Evolutionary conservation across 2,888 invertebrate species (phyloP).

Genomic region (Pherbina coryleti): DNA sequence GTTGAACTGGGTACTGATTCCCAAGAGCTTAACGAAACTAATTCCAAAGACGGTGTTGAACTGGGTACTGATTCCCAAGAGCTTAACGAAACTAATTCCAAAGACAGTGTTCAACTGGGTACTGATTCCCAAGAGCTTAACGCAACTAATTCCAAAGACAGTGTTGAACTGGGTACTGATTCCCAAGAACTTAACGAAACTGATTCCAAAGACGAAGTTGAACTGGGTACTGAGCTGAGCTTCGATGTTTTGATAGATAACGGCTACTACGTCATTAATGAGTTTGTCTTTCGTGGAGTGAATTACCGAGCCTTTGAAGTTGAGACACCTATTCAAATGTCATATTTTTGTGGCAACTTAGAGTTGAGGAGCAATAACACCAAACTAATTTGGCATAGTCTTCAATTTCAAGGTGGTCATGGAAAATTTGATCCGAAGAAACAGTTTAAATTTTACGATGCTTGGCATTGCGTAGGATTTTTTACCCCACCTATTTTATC

Average conservation of each 20-base stretch:
- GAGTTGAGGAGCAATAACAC: neutral
- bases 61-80: no score
- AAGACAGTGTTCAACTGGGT: no score
- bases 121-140: no score
- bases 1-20: no score
- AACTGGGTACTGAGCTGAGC: neutral
- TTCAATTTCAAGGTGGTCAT: slow-evolving; percentile 32
- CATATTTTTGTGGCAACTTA: slow-evolving; percentile 38
- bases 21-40: no score
- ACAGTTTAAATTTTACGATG: slow-evolving; percentile 32
- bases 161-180: no score
- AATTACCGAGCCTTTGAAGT: slow-evolving; percentile 18
- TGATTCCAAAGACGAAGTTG: neutral
- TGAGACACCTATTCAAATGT: slow-evolving; percentile 23
- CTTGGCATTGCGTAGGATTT: slow-evolving; percentile 40
- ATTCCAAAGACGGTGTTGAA: no score
- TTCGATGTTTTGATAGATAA: slow-evolving; percentile 7
- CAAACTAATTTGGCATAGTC: slow-evolving; percentile 12
- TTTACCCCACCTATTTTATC: slow-evolving; percentile 45
- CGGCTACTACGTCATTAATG: slow-evolving; percentile 21
- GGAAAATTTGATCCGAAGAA: neutral
- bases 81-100: no score
- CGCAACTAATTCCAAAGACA: no score
- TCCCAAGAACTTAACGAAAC: no score
- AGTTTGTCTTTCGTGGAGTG: neutral